A percentile compares a stretch with the other conserved stretches of the same genome.
phyloP scores from a whole-genome alignment of 2,113 vertebrate genomes.

The Leuciscus idus region DNA sequence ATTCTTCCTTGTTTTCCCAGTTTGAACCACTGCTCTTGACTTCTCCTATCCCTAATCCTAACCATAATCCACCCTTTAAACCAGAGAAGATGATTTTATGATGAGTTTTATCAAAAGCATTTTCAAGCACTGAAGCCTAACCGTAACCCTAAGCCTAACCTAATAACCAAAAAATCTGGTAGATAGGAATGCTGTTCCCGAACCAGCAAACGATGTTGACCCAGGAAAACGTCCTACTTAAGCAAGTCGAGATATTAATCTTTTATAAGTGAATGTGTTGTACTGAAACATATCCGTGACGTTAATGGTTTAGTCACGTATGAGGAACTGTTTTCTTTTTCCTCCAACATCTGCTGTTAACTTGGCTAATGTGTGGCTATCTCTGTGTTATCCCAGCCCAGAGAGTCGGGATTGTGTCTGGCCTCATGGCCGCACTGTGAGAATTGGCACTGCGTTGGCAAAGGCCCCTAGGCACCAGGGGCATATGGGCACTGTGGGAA shows the following conservation, averaged over 20 bases:
- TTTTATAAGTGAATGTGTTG: not conserved
- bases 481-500: constrained; percentile 61
- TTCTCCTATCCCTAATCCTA: not conserved
- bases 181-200: not conserved
- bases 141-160: not conserved
- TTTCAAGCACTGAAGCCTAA: not conserved
- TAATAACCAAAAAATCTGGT: not conserved
- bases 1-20: not conserved
- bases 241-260: constrained; percentile 4
- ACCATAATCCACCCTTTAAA: not conserved
- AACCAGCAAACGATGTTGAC: not conserved
- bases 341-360: constrained; percentile 31
- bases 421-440: constrained; percentile 14
- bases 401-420: constrained; percentile 37
- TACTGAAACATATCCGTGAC: not conserved
- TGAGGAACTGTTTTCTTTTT: constrained; percentile 12
- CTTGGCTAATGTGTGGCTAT: constrained; percentile 5
- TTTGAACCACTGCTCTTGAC: not conserved
- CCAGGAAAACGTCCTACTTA: not conserved
- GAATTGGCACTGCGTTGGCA: constrained; percentile 46
- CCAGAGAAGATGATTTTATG: not conserved
- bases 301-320: constrained; percentile 20
- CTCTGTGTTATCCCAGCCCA: constrained; percentile 6
- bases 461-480: constrained; percentile 29
- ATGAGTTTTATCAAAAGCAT: not conserved